These are phyloP conservation scores for Beroe forskalii DNA, from an alignment of 37 sponge, comb jelly and placozoan species.

Conservation along the genomic window DNA sequence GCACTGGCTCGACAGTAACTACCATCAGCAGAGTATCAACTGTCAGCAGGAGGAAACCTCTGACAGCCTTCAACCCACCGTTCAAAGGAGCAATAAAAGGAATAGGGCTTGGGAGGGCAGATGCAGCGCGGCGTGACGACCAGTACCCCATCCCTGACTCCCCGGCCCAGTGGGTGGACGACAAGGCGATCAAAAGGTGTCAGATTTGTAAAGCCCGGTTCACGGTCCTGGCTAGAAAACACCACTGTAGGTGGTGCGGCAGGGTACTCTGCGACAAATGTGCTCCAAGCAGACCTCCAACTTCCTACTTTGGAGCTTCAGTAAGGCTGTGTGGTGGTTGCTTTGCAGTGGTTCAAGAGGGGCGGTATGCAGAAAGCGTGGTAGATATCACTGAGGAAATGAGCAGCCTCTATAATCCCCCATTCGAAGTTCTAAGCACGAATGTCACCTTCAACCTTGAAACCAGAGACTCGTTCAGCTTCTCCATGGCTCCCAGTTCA, in stretches of 20 bases:
- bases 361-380: neutral
- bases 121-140: neutral
- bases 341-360: neutral
- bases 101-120: neutral
- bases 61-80: conserved; percentile 31
- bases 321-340: conserved; percentile 6
- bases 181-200: conserved; percentile 24
- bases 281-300: conserved; percentile 31
- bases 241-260: conserved; percentile 59
- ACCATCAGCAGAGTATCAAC: neutral
- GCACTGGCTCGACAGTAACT: neutral
- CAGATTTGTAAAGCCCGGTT: conserved; percentile 26
- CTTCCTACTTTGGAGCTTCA: conserved; percentile 21
- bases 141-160: neutral
- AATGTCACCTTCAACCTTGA: neutral
- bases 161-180: conserved; percentile 23
- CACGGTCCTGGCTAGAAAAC: conserved; percentile 21
- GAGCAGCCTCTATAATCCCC: conserved; percentile 35
- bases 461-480: conserved; percentile 8
- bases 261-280: conserved; percentile 50
- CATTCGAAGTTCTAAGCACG: conserved; percentile 2
- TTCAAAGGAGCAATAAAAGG: neutral
- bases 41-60: neutral
- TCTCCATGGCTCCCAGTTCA: conserved; percentile 28
- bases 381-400: conserved; percentile 26